These are phyloP conservation scores for Bombus turneri DNA, from an alignment of 1,140 invertebrate genomes.

Conservation along the genomic window DNA sequence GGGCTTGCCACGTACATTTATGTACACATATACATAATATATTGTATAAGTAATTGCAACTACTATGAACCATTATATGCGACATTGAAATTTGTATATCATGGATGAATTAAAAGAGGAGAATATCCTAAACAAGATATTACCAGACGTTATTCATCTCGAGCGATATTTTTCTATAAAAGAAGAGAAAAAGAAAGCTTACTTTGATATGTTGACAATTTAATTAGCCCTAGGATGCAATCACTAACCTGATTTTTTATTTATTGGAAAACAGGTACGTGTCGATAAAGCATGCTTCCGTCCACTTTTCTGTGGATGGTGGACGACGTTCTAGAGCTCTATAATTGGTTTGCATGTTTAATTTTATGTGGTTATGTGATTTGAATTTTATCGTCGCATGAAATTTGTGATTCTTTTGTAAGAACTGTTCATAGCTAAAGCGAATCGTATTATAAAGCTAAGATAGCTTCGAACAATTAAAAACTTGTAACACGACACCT, in stretches of 20 bases:
- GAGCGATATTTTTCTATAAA: not conserved
- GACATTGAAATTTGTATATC: slow-evolving; percentile 81
- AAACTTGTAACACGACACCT: not conserved
- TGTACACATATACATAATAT: slow-evolving; percentile 73
- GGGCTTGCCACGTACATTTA: slow-evolving; percentile 69
- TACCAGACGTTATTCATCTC: slow-evolving; percentile 50
- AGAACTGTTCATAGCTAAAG: not conserved
- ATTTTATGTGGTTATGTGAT: not conserved
- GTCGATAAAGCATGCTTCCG: slow-evolving; percentile 37
- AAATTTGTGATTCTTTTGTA: not conserved
- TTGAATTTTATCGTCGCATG: slow-evolving; percentile 19
- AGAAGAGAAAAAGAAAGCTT: not conserved
- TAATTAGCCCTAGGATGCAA: not conserved
- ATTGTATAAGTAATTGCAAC: slow-evolving; percentile 78
- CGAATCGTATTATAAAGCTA: not conserved
- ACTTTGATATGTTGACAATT: not conserved
- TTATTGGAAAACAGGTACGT: slow-evolving; percentile 34
- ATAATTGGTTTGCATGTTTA: slow-evolving; percentile 30
- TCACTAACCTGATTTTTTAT: not conserved
- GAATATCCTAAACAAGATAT: slow-evolving; percentile 72
- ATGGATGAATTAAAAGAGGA: slow-evolving; percentile 80
- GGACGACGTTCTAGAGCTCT: too few relatives aligned
- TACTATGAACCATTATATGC: slow-evolving; percentile 77
- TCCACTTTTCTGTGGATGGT: not conserved
- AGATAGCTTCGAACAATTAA: not conserved